These are phyloP conservation scores for Melikaiella ostensackeni DNA, from an alignment of 2,888 invertebrate genomes.

Conservation along the genomic window DNA sequence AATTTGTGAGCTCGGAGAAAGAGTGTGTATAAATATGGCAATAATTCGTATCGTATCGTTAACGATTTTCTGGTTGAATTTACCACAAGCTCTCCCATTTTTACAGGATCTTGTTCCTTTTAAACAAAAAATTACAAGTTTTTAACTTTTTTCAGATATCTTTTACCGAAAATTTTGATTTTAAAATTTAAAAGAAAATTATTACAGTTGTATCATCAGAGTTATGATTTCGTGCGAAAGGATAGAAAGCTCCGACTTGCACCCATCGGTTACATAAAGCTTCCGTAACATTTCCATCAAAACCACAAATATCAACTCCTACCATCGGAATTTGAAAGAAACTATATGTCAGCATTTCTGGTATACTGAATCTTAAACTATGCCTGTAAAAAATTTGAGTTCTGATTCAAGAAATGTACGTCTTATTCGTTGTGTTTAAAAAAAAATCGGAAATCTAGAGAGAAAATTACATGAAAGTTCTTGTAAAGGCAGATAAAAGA, in stretches of 20 bases:
- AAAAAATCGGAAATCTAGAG: neutral
- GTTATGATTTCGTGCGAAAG: conserved; percentile 92
- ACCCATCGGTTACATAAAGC: conserved; percentile 90
- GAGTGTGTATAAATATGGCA: conserved; percentile 90
- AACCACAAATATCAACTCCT: conserved; percentile 93
- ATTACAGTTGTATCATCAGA: conserved; percentile 83
- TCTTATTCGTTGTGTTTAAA: neutral
- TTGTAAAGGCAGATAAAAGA: no score
- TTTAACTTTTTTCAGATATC: neutral
- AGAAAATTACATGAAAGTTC: neutral
- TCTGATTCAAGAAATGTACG: neutral
- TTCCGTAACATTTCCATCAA: conserved; percentile 85
- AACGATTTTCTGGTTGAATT: conserved; percentile 83
- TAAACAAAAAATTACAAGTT: conserved; percentile 46
- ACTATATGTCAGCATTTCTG: conserved; percentile 86
- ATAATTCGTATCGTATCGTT: conserved; percentile 83
- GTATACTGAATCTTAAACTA: conserved; percentile 86
- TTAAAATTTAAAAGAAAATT: neutral
- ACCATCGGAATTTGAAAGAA: conserved; percentile 90
- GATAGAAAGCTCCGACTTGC: conserved; percentile 93
- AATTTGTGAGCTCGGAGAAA: conserved; percentile 85
- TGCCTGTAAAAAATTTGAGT: conserved; percentile 70
- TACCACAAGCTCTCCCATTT: conserved; percentile 84
- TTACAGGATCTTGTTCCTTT: conserved; percentile 91
- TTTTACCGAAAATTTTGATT: neutral